A percentile compares a stretch with the other conserved stretches of the same genome.
phyloP scores from a whole-genome alignment of 2,113 vertebrate species.

The Sminthopsis crassicaudata region DNA sequence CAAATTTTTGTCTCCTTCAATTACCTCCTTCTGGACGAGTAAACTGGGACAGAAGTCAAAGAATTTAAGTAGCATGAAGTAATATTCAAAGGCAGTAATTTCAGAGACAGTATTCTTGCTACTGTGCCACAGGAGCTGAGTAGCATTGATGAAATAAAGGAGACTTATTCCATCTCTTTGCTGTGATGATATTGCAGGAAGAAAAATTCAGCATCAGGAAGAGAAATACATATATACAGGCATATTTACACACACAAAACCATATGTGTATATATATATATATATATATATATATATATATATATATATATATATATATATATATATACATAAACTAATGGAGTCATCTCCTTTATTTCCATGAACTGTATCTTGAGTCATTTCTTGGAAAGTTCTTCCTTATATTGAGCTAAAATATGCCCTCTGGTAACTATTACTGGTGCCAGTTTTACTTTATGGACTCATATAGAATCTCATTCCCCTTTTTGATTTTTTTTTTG shows the following conservation, averaged over 20 bases:
- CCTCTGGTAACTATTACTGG: background rate
- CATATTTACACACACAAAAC: too few relatives aligned
- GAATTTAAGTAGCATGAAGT: background rate
- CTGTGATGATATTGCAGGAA: too few relatives aligned
- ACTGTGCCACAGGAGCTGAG: too few relatives aligned
- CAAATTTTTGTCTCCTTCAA: background rate
- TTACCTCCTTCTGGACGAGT: background rate
- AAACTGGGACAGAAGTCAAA: background rate
- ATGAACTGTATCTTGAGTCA: background rate
- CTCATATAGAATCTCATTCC: background rate
- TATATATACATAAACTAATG: background rate
- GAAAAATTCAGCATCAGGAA: too few relatives aligned
- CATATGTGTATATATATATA: too few relatives aligned
- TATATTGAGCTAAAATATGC: background rate
- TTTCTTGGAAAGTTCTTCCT: background rate
- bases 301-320: background rate
- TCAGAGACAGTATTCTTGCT: background rate
- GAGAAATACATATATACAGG: too few relatives aligned
- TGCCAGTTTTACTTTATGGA: background rate
- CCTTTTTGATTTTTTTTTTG: background rate
- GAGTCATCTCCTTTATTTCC: background rate
- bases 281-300: too few relatives aligned
- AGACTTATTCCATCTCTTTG: too few relatives aligned
- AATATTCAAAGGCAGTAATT: background rate
- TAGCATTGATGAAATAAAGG: too few relatives aligned